Percentiles rank a stretch among this genome's conserved stretches.
Conservation (phyloP, 2,113 vertebrate genomes). For the Strix aluco region DNA sequence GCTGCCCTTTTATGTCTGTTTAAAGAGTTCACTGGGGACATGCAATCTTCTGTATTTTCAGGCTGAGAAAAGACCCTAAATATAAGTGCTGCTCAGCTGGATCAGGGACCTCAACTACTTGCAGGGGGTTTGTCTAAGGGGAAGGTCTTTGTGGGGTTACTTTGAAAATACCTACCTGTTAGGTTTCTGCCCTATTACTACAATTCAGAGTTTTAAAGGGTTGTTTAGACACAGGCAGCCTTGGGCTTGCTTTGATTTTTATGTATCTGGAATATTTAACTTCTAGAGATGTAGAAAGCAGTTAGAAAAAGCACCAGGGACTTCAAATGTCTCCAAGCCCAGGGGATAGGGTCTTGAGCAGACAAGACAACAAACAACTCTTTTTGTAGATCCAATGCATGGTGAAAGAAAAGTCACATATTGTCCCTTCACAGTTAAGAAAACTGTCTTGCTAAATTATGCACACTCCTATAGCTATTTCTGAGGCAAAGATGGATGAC, state of each 20-base stretch:
- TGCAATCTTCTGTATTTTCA: not conserved
- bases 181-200: not conserved
- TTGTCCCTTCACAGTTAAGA: not conserved
- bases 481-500: not conserved
- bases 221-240: not conserved
- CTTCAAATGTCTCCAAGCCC: not conserved
- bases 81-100: not conserved
- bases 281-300: not conserved
- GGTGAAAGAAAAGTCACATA: not conserved
- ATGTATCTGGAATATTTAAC: not conserved
- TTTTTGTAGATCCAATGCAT: not conserved
- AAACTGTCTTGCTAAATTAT: not conserved
- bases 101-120: not conserved
- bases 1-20: not conserved
- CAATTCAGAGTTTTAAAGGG: not conserved
- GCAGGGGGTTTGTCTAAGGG: not conserved
- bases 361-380: not conserved
- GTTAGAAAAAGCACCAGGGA: not conserved
- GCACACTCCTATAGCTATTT: not conserved
- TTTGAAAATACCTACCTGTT: not conserved
- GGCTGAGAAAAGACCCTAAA: not conserved
- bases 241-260: not conserved
- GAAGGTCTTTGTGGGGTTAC: not conserved
- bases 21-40: not conserved
- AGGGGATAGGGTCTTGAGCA: not conserved